Evolutionary conservation across 2,113 vertebrate genomes (phyloP).

Genomic region (Microtus oregoni): DNA sequence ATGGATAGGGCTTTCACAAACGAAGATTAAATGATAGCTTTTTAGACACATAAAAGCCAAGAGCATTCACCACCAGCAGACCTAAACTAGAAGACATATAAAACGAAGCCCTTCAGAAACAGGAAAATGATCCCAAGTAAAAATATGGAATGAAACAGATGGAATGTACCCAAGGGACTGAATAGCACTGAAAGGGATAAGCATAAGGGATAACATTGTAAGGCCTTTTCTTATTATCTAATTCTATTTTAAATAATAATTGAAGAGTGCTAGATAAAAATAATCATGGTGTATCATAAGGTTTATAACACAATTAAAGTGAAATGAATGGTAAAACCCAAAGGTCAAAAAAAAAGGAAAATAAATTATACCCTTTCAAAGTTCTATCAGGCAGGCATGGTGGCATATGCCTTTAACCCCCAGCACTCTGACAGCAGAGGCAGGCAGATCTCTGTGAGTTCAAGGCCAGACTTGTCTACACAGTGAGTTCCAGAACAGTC

Average conservation of each 20-base stretch:
- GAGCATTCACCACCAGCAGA: neutral
- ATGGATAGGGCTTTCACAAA: conserved; percentile 37
- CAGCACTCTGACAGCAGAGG: neutral
- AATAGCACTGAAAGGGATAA: neutral
- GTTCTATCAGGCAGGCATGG: neutral
- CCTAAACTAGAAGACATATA: neutral
- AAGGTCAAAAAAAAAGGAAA: neutral
- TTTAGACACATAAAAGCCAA: conserved; percentile 24
- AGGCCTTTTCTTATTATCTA: neutral
- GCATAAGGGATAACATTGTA: neutral
- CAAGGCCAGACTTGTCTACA: neutral
- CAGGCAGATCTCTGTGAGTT: neutral
- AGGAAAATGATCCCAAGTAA: conserved; percentile 25
- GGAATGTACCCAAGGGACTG: neutral
- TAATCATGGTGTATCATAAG: neutral
- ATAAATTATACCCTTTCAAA: conserved; percentile 32
- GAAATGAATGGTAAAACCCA: conserved; percentile 12
- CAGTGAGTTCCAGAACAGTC: neutral
- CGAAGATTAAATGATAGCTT: conserved; percentile 27
- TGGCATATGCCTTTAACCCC: neutral
- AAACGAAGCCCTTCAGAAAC: neutral
- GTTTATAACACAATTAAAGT: neutral
- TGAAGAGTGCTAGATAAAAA: neutral
- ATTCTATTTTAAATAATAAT: conserved; percentile 20
- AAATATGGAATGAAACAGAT: conserved; percentile 23